Percentiles rank a stretch among this genome's conserved stretches.
These are phyloP conservation scores for Psittacula derbiana DNA, from an alignment of 2,797 vertebrate species.

Conservation along the genomic window DNA sequence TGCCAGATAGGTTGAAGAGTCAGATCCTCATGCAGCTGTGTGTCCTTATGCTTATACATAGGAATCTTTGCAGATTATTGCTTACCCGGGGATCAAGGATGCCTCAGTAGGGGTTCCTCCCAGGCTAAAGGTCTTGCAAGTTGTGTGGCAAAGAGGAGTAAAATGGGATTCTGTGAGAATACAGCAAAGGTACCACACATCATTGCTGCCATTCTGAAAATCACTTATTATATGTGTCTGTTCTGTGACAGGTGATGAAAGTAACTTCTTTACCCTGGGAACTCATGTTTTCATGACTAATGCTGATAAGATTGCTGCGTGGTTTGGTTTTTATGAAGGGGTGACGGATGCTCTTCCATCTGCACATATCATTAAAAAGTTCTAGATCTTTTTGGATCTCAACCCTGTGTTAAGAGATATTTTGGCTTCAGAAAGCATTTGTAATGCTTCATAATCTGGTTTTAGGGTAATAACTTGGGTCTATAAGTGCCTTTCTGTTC, in stretches of 20 bases:
- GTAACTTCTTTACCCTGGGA: background rate
- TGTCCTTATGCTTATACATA: background rate
- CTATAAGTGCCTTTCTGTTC: background rate
- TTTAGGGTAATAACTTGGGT: background rate
- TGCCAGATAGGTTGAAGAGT: background rate
- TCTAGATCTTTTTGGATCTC: background rate
- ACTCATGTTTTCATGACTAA: background rate
- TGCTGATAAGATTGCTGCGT: background rate
- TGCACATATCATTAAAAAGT: background rate
- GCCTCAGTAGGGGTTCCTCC: fast-evolving
- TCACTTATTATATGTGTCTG: background rate
- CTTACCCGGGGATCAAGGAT: background rate
- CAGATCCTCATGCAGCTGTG: background rate
- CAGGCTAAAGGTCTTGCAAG: background rate
- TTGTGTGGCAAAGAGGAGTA: background rate
- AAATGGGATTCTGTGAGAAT: background rate
- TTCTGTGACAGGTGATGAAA: background rate
- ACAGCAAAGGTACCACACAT: background rate
- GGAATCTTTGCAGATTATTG: background rate
- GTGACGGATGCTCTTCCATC: background rate
- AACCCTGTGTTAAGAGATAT: background rate
- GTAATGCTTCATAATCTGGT: background rate
- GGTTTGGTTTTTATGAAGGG: background rate
- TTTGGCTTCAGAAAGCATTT: background rate
- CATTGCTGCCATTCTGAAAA: background rate